Conservation (phyloP, 53 echinoderm and acorn worm genomes). For the Patiria pectinifera region DNA sequence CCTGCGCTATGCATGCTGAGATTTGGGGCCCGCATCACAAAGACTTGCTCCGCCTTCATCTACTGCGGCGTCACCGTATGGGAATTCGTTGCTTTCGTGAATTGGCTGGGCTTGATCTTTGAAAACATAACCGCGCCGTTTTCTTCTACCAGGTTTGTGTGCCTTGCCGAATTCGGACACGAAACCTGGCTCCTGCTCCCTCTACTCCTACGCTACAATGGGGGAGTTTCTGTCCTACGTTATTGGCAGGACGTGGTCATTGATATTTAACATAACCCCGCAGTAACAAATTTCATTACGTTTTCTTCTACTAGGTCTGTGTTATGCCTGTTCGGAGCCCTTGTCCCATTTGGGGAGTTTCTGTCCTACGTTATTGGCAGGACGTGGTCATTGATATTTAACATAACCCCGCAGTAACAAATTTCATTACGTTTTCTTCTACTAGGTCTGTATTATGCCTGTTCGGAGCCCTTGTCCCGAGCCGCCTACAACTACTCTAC, state of each 20-base stretch:
- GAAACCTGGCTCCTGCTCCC: too few species aligned
- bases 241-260: conserved; percentile 99
- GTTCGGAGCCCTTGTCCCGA: conserved; percentile 95
- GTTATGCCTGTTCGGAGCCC: conserved; percentile 99
- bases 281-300: too few species aligned
- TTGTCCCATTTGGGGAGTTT: conserved; percentile 89
- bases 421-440: background rate
- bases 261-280: conserved; percentile 86
- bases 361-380: conserved; percentile 95
- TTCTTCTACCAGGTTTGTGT: too few species aligned
- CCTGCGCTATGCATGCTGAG: too few species aligned
- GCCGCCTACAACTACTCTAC: conserved; percentile 99
- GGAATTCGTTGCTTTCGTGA: too few species aligned
- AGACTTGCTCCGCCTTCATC: too few species aligned
- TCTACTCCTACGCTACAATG: background rate
- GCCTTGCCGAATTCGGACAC: too few species aligned
- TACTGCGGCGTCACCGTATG: too few species aligned
- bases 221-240: conserved; percentile 95
- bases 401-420: conserved; percentile 72
- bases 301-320: conserved; percentile 67
- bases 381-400: conserved; percentile 94
- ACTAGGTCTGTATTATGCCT: conserved; percentile 93
- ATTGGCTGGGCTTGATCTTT: too few species aligned
- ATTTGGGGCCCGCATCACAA: too few species aligned
- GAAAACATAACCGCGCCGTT: too few species aligned